These are phyloP conservation scores for Sebastes minor DNA, from an alignment of 2,797 vertebrate genomes.

Conservation along the genomic window DNA sequence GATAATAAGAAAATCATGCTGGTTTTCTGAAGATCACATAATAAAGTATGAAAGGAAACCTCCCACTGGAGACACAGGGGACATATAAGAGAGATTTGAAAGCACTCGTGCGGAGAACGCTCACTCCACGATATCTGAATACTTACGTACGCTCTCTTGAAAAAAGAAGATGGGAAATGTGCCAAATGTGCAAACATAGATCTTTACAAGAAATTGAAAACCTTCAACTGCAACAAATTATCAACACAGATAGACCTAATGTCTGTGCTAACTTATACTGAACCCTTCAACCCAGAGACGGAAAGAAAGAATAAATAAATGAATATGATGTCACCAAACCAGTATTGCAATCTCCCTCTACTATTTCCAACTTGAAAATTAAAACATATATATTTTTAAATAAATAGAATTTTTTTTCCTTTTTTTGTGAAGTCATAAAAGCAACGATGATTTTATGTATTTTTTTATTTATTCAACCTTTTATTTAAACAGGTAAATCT, in stretches of 20 bases:
- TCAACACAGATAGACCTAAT: not conserved
- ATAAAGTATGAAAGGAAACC: slow-evolving; percentile 21
- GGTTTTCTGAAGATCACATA: slow-evolving; percentile 22
- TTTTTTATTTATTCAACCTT: not conserved
- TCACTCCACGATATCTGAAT: not conserved
- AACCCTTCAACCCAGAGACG: not conserved
- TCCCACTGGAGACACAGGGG: not conserved
- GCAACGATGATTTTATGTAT: not conserved
- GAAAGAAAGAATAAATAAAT: not conserved
- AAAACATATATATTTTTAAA: not conserved
- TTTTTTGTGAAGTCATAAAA: not conserved
- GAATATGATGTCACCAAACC: not conserved
- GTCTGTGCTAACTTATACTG: not conserved
- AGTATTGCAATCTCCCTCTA: not conserved
- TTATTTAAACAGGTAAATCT: not conserved
- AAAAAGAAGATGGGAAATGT: not conserved
- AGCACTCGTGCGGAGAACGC: not conserved
- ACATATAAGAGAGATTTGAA: slow-evolving; percentile 5
- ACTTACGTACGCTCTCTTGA: not conserved
- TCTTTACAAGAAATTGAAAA: not conserved
- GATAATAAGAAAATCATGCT: slow-evolving; percentile 25
- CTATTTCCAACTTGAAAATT: not conserved
- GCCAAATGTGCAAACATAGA: not conserved
- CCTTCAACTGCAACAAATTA: not conserved
- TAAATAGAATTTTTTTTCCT: not conserved